Conservation (phyloP, 2,113 vertebrate genomes). For the Neomonachus schauinslandi region DNA sequence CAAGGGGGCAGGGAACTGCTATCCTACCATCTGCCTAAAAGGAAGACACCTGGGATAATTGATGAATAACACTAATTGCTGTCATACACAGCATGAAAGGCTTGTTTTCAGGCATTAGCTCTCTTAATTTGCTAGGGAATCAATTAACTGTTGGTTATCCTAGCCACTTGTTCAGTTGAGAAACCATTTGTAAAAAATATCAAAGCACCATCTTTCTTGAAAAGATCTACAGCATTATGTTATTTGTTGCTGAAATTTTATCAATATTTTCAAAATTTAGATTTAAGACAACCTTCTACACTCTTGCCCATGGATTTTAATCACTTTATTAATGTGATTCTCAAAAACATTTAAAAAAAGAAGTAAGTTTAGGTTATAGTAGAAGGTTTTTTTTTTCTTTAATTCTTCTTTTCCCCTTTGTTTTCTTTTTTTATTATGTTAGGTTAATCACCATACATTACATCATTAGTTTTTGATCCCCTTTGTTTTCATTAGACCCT, state of each 20-base stretch:
- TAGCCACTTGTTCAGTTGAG: background rate
- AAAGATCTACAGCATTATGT: background rate
- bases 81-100: background rate
- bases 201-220: background rate
- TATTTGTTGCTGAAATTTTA: background rate
- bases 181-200: background rate
- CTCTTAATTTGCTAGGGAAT: slow-evolving; percentile 30
- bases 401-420: background rate
- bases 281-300: background rate
- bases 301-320: background rate
- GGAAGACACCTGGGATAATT: slow-evolving; percentile 47
- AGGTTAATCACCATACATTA: too few species aligned
- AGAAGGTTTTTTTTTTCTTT: background rate
- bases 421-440: background rate
- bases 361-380: background rate
- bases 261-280: background rate
- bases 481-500: background rate
- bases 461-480: too few species aligned
- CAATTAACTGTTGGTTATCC: slow-evolving; percentile 28
- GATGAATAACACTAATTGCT: slow-evolving; percentile 19
- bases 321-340: background rate
- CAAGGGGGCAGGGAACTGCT: background rate
- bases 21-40: slow-evolving; percentile 21
- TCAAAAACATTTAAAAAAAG: background rate
- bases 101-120: slow-evolving; percentile 17